Percentiles rank a stretch among this genome's conserved stretches.
Conservation (phyloP, 2,797 vertebrate genomes). For the Carduelis carduelis region DNA sequence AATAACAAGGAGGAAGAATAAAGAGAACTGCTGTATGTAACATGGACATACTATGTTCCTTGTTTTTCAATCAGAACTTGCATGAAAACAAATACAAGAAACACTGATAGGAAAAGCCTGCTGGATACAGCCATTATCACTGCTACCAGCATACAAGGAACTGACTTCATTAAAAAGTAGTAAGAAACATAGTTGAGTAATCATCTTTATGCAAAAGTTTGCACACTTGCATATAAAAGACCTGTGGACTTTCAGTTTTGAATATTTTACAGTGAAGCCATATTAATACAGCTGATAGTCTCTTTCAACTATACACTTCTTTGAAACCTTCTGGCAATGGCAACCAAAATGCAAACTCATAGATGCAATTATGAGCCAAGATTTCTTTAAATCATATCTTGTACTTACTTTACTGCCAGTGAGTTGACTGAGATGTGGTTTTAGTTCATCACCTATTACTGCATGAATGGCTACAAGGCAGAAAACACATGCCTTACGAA, state of each 20-base stretch:
- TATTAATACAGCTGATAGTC: neutral
- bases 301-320: neutral
- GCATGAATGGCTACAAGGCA: slow-evolving; percentile 94
- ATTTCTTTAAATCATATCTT: neutral
- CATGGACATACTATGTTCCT: neutral
- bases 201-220: neutral
- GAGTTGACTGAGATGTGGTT: slow-evolving; percentile 94
- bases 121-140: neutral
- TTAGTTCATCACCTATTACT: slow-evolving; percentile 95
- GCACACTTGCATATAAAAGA: neutral
- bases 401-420: slow-evolving; percentile 94
- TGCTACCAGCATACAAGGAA: neutral
- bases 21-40: neutral
- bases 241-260: neutral
- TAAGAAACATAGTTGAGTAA: neutral
- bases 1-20: neutral
- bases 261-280: neutral
- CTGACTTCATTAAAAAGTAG: neutral
- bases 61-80: neutral
- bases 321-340: neutral
- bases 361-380: neutral
- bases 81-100: neutral
- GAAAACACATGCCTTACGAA: slow-evolving; percentile 97
- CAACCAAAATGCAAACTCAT: neutral
- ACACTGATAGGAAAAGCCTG: neutral